Percentiles rank a stretch among this genome's conserved stretches.
These are phyloP conservation scores for Junco hyemalis DNA, from an alignment of 2,113 vertebrate species.

Conservation along the genomic window DNA sequence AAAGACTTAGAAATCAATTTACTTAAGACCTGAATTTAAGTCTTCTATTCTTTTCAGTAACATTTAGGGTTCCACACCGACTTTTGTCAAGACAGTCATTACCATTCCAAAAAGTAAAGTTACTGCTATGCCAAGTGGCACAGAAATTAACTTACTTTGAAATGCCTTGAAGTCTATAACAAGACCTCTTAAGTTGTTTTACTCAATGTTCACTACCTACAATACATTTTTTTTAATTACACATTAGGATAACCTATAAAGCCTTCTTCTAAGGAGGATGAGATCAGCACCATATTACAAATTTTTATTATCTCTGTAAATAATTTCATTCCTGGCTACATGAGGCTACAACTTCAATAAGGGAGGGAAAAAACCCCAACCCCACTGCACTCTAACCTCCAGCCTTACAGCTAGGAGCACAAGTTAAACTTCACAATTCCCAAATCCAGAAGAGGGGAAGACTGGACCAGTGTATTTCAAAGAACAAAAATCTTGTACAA, in stretches of 20 bases:
- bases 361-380: neutral
- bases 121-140: neutral
- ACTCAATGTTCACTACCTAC: neutral
- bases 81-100: neutral
- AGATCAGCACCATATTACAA: neutral
- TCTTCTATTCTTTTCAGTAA: neutral
- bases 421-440: neutral
- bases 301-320: neutral
- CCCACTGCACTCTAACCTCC: neutral
- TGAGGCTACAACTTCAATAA: neutral
- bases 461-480: neutral
- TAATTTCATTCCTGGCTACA: neutral
- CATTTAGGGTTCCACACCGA: neutral
- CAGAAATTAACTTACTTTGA: neutral
- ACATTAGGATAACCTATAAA: neutral
- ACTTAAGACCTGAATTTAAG: neutral
- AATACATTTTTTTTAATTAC: neutral
- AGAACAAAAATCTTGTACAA: neutral
- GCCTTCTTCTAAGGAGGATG: neutral
- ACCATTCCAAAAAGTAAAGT: neutral
- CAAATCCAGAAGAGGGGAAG: neutral
- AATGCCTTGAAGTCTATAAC: neutral
- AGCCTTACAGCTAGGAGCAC: fast-evolving
- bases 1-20: neutral
- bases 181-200: neutral